A percentile compares a stretch with the other conserved stretches of the same genome.
Evolutionary conservation across 2,113 vertebrate genomes (phyloP).

Genomic region (Lipotes vexillifer): DNA sequence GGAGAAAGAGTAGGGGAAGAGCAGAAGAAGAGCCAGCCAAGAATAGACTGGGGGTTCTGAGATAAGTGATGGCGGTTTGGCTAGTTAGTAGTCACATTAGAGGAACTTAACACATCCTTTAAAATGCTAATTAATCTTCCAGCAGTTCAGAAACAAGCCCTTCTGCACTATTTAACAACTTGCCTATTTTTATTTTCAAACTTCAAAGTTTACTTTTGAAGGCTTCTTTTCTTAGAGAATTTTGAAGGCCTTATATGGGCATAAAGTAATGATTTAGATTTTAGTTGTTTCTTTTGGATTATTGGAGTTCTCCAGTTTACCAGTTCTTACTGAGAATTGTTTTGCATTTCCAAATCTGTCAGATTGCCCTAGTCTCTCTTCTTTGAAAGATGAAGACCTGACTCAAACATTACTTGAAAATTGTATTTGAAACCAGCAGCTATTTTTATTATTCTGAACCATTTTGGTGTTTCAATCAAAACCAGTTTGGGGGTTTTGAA

Average conservation of each 20-base stretch:
- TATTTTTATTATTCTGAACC: slow-evolving; percentile 40
- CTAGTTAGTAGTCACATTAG: not conserved
- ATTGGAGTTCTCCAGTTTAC: not conserved
- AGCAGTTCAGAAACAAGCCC: not conserved
- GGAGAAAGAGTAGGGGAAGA: not conserved
- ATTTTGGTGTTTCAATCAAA: slow-evolving; percentile 32
- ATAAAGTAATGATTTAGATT: not conserved
- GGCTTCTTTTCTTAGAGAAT: slow-evolving; percentile 32
- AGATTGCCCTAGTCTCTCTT: not conserved
- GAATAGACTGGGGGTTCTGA: not conserved
- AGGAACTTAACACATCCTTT: slow-evolving; percentile 29
- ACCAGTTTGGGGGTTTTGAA: not conserved
- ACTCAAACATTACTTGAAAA: slow-evolving; percentile 1
- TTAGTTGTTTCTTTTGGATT: not conserved
- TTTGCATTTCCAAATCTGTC: slow-evolving; percentile 29
- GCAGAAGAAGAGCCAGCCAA: not conserved
- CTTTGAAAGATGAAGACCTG: slow-evolving; percentile 9
- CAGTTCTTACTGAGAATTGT: slow-evolving; percentile 14
- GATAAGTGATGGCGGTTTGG: not conserved
- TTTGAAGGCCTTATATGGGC: not conserved
- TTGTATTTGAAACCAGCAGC: not conserved
- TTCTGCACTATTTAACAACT: slow-evolving; percentile 22
- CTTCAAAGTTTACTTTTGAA: slow-evolving; percentile 45
- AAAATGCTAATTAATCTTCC: slow-evolving; percentile 1
- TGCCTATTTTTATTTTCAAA: slow-evolving; percentile 36